phyloP scores from a whole-genome alignment of 2,888 invertebrate species.

The Globia sparganii region DNA sequence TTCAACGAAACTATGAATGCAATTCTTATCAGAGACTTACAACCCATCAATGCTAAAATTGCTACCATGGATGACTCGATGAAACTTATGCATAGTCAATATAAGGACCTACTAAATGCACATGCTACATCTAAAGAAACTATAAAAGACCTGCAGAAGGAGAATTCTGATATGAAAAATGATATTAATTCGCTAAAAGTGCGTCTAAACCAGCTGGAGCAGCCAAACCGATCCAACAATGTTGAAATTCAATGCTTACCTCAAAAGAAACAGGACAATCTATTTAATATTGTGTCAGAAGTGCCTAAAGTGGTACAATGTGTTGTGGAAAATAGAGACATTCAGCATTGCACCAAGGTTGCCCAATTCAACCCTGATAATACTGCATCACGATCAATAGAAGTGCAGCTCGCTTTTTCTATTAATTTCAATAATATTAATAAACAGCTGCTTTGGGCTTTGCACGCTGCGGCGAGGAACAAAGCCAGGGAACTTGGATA shows the following conservation, averaged over 20 bases:
- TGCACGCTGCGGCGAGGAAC: not conserved
- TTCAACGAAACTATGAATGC: not conserved
- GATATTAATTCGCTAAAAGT: not conserved
- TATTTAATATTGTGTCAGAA: not conserved
- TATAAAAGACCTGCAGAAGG: not conserved
- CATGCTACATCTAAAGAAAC: not conserved
- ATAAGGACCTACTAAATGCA: not conserved
- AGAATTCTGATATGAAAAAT: slow-evolving; percentile 2
- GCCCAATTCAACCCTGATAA: not conserved
- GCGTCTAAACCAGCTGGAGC: not conserved
- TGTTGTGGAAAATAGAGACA: not conserved
- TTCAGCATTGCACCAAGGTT: not conserved
- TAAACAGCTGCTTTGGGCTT: not conserved
- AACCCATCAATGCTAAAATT: not conserved
- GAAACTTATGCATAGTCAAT: not conserved
- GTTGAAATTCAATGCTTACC: not conserved
- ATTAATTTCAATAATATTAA: not conserved
- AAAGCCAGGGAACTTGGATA: slow-evolving; percentile 7
- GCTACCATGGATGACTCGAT: not conserved
- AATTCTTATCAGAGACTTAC: not conserved
- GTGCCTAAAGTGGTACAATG: not conserved
- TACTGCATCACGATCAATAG: not conserved
- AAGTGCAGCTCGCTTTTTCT: not conserved
- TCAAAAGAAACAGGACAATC: slow-evolving; percentile 2
- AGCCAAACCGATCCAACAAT: not conserved